These are phyloP conservation scores for Tiliacea citrago DNA, from an alignment of 2,888 invertebrate genomes.

Conservation along the genomic window DNA sequence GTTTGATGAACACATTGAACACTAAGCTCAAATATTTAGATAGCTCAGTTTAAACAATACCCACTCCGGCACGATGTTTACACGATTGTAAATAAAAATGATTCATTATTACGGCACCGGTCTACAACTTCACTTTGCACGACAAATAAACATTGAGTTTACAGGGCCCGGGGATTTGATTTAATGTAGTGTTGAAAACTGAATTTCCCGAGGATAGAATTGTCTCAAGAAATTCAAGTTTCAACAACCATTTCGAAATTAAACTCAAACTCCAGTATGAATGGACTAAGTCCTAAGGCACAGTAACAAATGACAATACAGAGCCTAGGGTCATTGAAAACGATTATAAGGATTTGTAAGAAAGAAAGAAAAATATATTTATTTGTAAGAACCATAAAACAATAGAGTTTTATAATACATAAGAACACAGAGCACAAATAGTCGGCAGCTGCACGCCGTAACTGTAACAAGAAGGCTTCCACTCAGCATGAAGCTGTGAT, in stretches of 20 bases:
- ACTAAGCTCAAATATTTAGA: slow-evolving; percentile 41
- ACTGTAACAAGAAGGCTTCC: too few species aligned
- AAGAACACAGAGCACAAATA: too few species aligned
- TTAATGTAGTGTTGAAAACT: slow-evolving; percentile 1
- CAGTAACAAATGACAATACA: background rate
- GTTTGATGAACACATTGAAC: slow-evolving; percentile 36
- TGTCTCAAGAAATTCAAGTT: background rate
- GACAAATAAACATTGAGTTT: slow-evolving; percentile 25
- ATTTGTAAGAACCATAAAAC: too few species aligned
- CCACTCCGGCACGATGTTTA: slow-evolving; percentile 38
- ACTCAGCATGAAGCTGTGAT: too few species aligned
- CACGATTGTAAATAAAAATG: slow-evolving; percentile 50
- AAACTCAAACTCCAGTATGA: background rate
- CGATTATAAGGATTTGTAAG: background rate
- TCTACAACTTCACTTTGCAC: slow-evolving; percentile 24
- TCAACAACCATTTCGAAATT: background rate
- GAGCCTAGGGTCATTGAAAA: background rate
- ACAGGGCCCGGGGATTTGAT: background rate
- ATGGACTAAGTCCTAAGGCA: background rate
- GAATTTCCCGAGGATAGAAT: background rate
- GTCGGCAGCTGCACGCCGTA: too few species aligned
- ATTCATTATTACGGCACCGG: slow-evolving; percentile 34
- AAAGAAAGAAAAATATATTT: too few species aligned
- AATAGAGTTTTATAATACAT: too few species aligned
- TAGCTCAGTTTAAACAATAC: slow-evolving; percentile 47